These are phyloP conservation scores for Zaprionus camerounensis DNA, from an alignment of 1,140 invertebrate genomes.

Conservation along the genomic window DNA sequence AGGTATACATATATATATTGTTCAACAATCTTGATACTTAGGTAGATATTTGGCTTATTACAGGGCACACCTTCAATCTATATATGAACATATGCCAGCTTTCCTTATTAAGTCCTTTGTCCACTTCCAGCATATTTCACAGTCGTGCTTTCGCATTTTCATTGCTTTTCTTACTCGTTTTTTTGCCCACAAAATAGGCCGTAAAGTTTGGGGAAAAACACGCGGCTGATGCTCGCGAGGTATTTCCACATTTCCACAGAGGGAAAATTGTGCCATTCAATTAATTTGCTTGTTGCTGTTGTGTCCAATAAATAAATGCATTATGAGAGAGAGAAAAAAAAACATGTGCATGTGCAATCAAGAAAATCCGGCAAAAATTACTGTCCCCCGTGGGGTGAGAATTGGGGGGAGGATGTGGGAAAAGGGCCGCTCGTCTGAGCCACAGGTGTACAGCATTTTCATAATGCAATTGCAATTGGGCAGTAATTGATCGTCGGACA, in stretches of 20 bases:
- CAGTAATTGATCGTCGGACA: constrained; percentile 5
- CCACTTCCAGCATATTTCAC: neutral
- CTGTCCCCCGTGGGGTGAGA: neutral
- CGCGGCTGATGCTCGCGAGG: neutral
- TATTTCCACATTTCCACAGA: constrained; percentile 49
- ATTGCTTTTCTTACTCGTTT: neutral
- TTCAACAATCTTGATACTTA: too few species aligned
- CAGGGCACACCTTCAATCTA: too few species aligned
- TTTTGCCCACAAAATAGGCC: neutral
- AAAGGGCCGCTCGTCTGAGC: too few species aligned
- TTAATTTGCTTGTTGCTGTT: constrained; percentile 62
- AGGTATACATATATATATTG: too few species aligned
- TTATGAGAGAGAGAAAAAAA: neutral
- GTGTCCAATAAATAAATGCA: constrained; percentile 45
- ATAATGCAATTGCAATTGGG: constrained; percentile 33
- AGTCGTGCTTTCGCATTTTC: neutral
- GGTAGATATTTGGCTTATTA: too few species aligned
- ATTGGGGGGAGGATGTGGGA: too few species aligned
- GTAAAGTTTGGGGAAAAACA: constrained; percentile 7
- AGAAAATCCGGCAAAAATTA: neutral
- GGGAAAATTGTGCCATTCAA: constrained; percentile 71
- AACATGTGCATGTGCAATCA: constrained; percentile 2
- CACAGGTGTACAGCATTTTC: constrained; percentile 13
- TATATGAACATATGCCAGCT: too few species aligned
- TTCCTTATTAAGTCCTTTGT: too few species aligned